These are phyloP conservation scores for Varecia variegata DNA, from an alignment of 2,797 vertebrate genomes.

Conservation along the genomic window DNA sequence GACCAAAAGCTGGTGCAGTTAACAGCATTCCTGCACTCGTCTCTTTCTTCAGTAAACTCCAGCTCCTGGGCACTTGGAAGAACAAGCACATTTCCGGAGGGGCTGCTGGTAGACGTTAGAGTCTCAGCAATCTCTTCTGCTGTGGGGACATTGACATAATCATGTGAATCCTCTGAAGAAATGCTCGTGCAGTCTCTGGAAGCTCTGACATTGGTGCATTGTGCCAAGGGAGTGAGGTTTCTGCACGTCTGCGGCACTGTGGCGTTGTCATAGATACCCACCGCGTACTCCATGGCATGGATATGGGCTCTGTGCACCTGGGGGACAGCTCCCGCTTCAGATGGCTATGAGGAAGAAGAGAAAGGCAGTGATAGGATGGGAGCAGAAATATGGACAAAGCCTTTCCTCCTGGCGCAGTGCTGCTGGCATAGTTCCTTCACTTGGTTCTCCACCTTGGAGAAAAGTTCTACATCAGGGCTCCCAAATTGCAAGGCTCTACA, in stretches of 20 bases:
- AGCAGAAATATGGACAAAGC: background rate
- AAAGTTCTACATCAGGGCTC: background rate
- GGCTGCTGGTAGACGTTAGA: background rate
- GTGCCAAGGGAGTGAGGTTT: background rate
- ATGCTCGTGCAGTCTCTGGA: background rate
- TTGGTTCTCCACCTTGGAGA: background rate
- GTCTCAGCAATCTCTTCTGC: background rate
- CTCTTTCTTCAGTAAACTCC: background rate
- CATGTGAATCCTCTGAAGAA: slow-evolving; percentile 63
- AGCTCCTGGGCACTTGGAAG: background rate
- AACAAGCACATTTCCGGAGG: background rate
- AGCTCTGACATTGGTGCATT: background rate
- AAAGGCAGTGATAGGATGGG: background rate
- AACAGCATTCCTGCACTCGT: background rate
- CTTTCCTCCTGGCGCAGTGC: background rate
- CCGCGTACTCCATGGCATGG: background rate
- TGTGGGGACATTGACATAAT: slow-evolving; percentile 69
- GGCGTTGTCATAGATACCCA: slow-evolving; percentile 63
- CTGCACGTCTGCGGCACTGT: background rate
- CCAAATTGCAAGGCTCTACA: background rate
- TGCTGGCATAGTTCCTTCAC: too few relatives aligned
- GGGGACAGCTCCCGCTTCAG: background rate
- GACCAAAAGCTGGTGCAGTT: background rate
- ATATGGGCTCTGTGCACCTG: background rate
- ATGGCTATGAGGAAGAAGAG: slow-evolving; percentile 47